These are phyloP conservation scores for Parascotia fuliginaria DNA, from an alignment of 2,888 invertebrate species.

Conservation along the genomic window DNA sequence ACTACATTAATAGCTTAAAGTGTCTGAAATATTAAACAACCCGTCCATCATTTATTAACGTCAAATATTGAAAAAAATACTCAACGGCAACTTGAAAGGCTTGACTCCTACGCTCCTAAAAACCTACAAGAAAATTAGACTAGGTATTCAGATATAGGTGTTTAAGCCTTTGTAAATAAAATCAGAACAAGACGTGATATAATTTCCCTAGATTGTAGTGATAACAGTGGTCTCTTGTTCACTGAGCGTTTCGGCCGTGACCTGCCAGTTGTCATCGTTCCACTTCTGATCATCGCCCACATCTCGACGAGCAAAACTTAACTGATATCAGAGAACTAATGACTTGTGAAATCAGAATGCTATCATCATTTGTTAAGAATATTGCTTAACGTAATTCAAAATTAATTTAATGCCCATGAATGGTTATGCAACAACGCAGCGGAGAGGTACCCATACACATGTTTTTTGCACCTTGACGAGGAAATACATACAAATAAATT, in stretches of 20 bases:
- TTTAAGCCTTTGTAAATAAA: too few species aligned
- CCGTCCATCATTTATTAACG: too few species aligned
- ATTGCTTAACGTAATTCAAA: slow-evolving; percentile 13
- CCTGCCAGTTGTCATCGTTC: slow-evolving; percentile 44
- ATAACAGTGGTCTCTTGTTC: slow-evolving; percentile 21
- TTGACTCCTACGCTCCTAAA: too few species aligned
- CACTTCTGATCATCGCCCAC: slow-evolving; percentile 48
- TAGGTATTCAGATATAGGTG: too few species aligned
- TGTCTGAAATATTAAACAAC: too few species aligned
- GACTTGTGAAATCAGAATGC: slow-evolving; percentile 26
- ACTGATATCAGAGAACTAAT: slow-evolving; percentile 28
- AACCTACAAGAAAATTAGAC: too few species aligned
- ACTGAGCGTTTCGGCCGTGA: slow-evolving; percentile 42
- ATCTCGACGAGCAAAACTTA: slow-evolving; percentile 20
- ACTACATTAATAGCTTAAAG: too few species aligned
- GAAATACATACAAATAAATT: slow-evolving; percentile 32
- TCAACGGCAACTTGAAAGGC: too few species aligned
- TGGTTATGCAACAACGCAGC: slow-evolving; percentile 6
- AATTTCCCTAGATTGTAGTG: slow-evolving; percentile 30
- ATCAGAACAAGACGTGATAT: slow-evolving; percentile 1
- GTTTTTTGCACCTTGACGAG: slow-evolving; percentile 37
- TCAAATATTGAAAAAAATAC: too few species aligned
- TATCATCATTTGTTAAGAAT: slow-evolving; percentile 18
- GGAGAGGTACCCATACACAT: slow-evolving; percentile 34
- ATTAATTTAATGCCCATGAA: slow-evolving; percentile 1